Percentiles rank a stretch among this genome's conserved stretches.
Conservation (phyloP, 2,888 invertebrate species). For the Reticulitermes lucifugus region DNA sequence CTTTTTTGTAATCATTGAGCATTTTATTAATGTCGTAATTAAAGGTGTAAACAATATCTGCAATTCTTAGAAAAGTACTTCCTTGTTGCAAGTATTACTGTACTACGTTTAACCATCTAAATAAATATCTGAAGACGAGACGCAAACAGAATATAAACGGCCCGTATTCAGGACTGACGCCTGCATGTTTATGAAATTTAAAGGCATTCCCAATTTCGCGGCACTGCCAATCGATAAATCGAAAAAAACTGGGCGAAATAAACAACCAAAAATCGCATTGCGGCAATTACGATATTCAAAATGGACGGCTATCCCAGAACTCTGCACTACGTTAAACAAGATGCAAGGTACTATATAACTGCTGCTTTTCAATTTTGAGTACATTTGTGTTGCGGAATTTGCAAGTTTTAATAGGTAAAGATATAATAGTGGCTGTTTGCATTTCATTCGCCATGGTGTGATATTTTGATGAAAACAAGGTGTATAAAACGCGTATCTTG, state of each 20-base stretch:
- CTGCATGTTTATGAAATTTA: background rate
- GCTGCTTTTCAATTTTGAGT: background rate
- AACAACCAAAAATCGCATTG: slow-evolving; percentile 50
- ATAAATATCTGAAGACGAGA: no score
- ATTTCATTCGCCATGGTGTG: background rate
- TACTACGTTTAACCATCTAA: no score
- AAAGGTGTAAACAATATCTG: no score
- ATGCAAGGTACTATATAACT: slow-evolving; percentile 15
- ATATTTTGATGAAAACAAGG: background rate
- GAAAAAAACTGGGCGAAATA: slow-evolving; percentile 18
- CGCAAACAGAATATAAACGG: no score
- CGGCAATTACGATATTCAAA: slow-evolving; percentile 49
- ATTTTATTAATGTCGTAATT: no score
- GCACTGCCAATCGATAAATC: background rate
- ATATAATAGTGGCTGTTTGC: background rate
- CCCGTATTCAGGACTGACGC: background rate
- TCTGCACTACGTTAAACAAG: slow-evolving; percentile 49
- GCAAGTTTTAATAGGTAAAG: background rate
- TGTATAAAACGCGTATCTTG: slow-evolving; percentile 27
- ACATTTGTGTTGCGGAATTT: background rate
- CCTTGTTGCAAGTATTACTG: no score
- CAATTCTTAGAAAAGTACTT: no score
- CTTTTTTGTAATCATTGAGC: no score
- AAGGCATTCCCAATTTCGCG: background rate
- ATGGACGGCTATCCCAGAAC: slow-evolving; percentile 49